Evolutionary conservation across 2,113 vertebrate genomes (phyloP), one percentile per base, ranked within the genome.

Genomic region (Poicephalus meyeri): DNA sequence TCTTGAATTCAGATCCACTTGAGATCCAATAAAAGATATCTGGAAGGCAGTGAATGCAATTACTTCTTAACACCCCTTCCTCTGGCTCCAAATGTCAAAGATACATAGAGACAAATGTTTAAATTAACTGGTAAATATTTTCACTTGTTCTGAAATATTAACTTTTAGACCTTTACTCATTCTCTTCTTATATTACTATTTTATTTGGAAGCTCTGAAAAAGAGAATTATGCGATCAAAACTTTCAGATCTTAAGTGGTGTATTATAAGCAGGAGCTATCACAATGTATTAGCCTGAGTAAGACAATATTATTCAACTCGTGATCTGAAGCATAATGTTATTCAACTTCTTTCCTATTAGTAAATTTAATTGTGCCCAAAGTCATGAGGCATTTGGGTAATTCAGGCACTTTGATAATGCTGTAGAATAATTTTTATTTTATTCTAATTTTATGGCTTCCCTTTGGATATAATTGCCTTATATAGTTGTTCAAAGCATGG

Each of bases 1-100:
- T 84, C 56, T 86, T 90, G 47, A 88, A 86, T 88, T 95, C 61
- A 84, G 47, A 96, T 69, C 69, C 86, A 84, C 93, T 76, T 86
- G 65, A 92, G 88, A 94, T 72, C 86, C 74, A 96, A 94, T 96
- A 94, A 93, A 96, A 88, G 52, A 89, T 93, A 83, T 86, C 92
- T 96, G 65, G 86, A 74, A 96, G 90, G 95, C 92, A 96, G 25
- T 4, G 4, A 96, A 94, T 90, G 80, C 82, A 97, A 96, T 96
- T 96, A 93, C 47, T 91, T 89, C 65, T 60, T 74, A 93, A 92
- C 83, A 80, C 70, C 47, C 77, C 47, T 90, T 96, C 69, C 83
- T 93, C 86, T 91, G 92, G 35, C 88, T 96, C 92, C 80, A 96
- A 97, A 97, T 96, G 95, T 96, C 95, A 96, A 88, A 92, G 88